Evolutionary conservation across 30 jellyfish, hydroid and myxozoan species (phyloP), one percentile per base, ranked within the genome.

Genomic region (Turritopsis rubra): DNA sequence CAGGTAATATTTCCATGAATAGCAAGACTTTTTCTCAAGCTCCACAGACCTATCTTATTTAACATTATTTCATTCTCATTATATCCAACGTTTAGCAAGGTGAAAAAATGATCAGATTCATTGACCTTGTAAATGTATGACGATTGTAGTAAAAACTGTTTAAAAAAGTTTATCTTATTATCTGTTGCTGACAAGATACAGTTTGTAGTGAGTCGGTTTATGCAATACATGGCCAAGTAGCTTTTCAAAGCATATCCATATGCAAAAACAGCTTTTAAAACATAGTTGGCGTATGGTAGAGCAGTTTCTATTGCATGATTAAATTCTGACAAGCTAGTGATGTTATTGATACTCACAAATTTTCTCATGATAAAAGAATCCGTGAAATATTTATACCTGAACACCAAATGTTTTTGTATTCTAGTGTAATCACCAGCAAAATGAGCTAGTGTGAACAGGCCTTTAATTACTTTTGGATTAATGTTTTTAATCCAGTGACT

Each of bases 401-500:
- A 0, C 0, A 7, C 30, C 77, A 68, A 8, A 19, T 68, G 77
- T 27, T 68, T 23, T 1, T 68, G 28, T 8, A 68, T n/a, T 68
- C 30, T 27, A 68, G 22, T 26, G 65, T 74, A 74, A n/a, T 26
- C 65, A 7, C 82, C 82, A 13, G 82, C 74, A 29, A n/a, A 26
- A 26, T 26, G 65, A 16, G 27, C 65, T 23, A 29, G 26, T 21
- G 82, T 30, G 65, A 74, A 74, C 26, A 52, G 27, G 41, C 82
- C 82, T 7, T 26, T 23, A 7, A 74, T 29, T 13, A 74, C 82
- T 23, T 29, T 74, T 13, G 54, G 82, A 29, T 74, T 22, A 74
- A 74, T 74, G 13, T 74, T 13, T 21, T 74, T 72, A 18, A 83
- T 29, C 76, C 89, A 53, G 1, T 72, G 53, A 28, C 84, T 88